These are phyloP conservation scores for Pomacea canaliculata DNA, from an alignment of 2,888 invertebrate genomes.

Conservation along the genomic window DNA sequence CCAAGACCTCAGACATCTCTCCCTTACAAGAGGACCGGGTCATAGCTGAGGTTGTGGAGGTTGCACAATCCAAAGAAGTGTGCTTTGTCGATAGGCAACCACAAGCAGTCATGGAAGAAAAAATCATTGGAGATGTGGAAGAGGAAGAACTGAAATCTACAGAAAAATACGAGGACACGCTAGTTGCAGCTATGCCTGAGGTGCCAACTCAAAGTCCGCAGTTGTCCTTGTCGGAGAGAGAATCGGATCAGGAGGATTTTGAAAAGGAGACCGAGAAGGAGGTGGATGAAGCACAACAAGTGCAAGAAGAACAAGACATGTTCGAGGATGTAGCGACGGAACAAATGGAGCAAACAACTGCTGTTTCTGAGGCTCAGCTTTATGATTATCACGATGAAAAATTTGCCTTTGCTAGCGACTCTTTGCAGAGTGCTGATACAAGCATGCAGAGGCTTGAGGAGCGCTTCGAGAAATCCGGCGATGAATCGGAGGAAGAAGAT, in stretches of 20 bases:
- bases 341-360: not conserved
- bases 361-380: constrained; percentile 3
- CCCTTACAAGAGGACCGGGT: constrained; percentile 22
- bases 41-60: constrained; percentile 19
- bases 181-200: constrained; percentile 19
- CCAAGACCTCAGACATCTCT: constrained; percentile 22
- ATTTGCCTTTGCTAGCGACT: constrained; percentile 3
- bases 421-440: not conserved
- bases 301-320: not conserved
- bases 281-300: constrained; percentile 12
- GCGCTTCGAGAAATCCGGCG: constrained; percentile 18
- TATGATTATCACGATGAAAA: constrained; percentile 7
- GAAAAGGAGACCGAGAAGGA: constrained; percentile 12
- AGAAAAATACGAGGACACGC: constrained; percentile 15
- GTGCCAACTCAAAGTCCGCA: constrained; percentile 17
- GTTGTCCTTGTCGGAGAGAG: constrained; percentile 29
- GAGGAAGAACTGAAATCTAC: constrained; percentile 16
- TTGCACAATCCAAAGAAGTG: constrained; percentile 4
- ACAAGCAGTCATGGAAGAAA: constrained; percentile 20
- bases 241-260: constrained; percentile 35
- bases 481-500: constrained; percentile 28
- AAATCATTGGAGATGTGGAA: not conserved
- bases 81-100: constrained; percentile 11
- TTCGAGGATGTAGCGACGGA: not conserved
- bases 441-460: constrained; percentile 7